Conservation (phyloP, 2,888 invertebrate genomes). For the Drosophila yooni region DNA sequence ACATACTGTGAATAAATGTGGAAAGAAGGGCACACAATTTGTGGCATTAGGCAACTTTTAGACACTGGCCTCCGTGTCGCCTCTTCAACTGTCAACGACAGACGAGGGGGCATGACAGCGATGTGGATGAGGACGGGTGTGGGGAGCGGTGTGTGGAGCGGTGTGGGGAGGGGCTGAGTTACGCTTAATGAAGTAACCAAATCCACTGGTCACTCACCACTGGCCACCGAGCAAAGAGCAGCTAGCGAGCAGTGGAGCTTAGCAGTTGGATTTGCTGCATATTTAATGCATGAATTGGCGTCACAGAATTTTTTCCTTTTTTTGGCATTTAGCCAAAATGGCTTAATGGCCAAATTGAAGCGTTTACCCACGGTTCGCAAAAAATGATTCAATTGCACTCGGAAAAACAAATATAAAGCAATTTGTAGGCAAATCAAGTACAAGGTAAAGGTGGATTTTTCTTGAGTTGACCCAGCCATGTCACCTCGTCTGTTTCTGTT, state of each 20-base stretch:
- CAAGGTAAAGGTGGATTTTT: not conserved
- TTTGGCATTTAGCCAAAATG: conserved; percentile 72
- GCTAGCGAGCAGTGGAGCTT: conserved; percentile 43
- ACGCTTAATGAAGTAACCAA: conserved; percentile 73
- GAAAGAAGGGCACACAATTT: conserved; percentile 53
- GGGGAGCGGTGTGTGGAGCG: conserved; percentile 11
- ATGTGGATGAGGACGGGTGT: not conserved
- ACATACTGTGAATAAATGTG: conserved; percentile 29
- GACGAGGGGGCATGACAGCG: conserved; percentile 22
- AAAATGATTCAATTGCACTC: conserved; percentile 33
- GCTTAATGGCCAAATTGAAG: conserved; percentile 65
- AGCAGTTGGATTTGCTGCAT: conserved; percentile 76
- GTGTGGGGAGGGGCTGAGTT: conserved; percentile 1
- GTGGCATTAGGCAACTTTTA: conserved; percentile 72
- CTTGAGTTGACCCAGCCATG: not conserved
- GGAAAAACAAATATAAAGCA: not conserved
- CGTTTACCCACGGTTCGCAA: conserved; percentile 55
- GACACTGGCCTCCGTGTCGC: conserved; percentile 40
- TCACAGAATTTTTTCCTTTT: conserved; percentile 39
- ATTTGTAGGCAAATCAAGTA: not conserved
- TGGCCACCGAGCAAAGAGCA: conserved; percentile 15
- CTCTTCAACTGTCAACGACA: conserved; percentile 67
- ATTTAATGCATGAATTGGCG: conserved; percentile 76
- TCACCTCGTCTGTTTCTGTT: not conserved
- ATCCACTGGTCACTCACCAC: conserved; percentile 67